Base-by-base conservation (phyloP, 1,140 invertebrate genomes). In the Nephotettix cincticeps region DNA sequence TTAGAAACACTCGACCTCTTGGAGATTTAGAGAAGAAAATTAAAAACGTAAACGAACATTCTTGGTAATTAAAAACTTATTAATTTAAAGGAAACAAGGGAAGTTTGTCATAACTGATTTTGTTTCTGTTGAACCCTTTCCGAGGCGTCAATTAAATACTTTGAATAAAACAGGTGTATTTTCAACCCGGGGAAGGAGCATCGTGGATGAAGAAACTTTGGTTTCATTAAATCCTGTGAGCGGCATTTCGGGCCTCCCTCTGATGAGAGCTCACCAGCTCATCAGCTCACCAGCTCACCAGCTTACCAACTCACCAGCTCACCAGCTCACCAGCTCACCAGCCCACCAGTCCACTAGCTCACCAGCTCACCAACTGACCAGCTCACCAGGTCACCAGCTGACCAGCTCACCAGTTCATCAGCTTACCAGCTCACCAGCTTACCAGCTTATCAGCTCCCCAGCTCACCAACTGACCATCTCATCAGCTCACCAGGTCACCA, bases 31-130 rank as follows among this genome's bases (percentile, higher is more conserved):
- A 27, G 56, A 61, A 61, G 56, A 23, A 61, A 61, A 61, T 61
- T 61, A 61, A 61, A 61, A 61, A 61, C 56, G 56, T 61, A 61
- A 61, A 61, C 56, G 56, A 61, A 61, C 56, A 61, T 61, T 61
- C 56, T 61, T 61, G 13, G 56, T 61, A 61, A 61, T 61, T 61
- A 61, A 61, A 61, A 61, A 61, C 56, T 61, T 61, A 61, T 61
- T 61, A 61, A 61, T 61, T 61, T 61, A 61, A 43, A 23, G 27
- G 56, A 61, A 61, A 61, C 56, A 61, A 61, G 56, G 27, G 56
- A 61, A 61, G 23, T 61, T 61, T 61, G 56, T 61, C 56, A 61
- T 61, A 61, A 61, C 56, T 61, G 56, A 61, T 61, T 61, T 61
- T 61, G 23, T 61, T 61, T 29, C 23, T 4, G 21, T 61, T 51